phyloP scores from a whole-genome alignment of 1,140 invertebrate genomes.

The Manduca sexta region DNA sequence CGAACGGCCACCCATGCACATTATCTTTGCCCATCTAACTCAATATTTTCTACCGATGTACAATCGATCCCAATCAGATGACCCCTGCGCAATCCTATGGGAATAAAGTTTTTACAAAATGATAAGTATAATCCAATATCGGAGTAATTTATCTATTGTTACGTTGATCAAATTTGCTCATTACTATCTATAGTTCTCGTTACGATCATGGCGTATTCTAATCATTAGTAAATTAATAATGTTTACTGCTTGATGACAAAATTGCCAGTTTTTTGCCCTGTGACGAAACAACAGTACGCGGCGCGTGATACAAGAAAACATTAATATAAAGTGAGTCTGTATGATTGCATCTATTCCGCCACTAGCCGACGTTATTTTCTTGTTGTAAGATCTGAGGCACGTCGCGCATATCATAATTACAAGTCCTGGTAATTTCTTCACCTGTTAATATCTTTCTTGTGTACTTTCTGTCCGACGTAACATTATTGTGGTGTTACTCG shows the following conservation, averaged over 20 bases:
- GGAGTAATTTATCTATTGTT: no score
- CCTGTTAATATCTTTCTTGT: slow-evolving; percentile 15
- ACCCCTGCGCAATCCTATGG: slow-evolving; percentile 26
- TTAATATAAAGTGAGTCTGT: slow-evolving; percentile 8
- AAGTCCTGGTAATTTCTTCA: slow-evolving; percentile 3
- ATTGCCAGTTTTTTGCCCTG: no score
- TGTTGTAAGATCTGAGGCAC: slow-evolving; percentile 16
- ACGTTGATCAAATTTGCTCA: no score
- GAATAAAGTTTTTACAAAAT: slow-evolving; percentile 22
- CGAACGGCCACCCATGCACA: slow-evolving; percentile 13
- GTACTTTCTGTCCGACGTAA: background rate
- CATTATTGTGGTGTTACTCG: background rate
- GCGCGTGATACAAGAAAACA: slow-evolving; percentile 9
- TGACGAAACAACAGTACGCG: background rate
- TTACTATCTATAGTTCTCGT: no score
- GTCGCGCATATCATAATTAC: slow-evolving; percentile 29
- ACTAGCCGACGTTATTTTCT: slow-evolving; percentile 16
- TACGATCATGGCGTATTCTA: no score
- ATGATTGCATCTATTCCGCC: slow-evolving; percentile 27
- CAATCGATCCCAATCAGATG: slow-evolving; percentile 47
- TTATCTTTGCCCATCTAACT: slow-evolving; percentile 52
- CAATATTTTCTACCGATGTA: slow-evolving; percentile 61
- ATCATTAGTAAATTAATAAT: no score
- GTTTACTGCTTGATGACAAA: no score
- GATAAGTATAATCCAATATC: no score